Conservation (phyloP, 2,113 vertebrate genomes). For the Benitochromis conjunctus region DNA sequence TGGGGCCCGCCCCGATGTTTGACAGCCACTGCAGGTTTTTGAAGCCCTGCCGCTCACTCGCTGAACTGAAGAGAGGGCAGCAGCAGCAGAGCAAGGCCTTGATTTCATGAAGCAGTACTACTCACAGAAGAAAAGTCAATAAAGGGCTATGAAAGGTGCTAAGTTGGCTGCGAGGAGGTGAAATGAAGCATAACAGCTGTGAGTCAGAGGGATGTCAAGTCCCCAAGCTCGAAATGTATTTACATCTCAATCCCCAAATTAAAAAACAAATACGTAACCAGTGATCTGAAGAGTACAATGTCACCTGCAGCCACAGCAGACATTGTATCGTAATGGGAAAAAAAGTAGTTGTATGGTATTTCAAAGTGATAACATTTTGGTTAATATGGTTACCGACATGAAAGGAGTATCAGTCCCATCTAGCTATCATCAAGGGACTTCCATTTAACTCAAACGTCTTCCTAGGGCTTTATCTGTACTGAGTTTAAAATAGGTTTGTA, state of each 20-base stretch:
- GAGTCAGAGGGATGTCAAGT: not conserved
- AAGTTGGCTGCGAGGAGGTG: not conserved
- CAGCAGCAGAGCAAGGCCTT: not conserved
- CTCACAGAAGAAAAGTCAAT: not conserved
- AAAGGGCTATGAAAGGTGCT: not conserved
- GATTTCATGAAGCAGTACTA: not conserved
- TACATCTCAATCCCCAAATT: not conserved
- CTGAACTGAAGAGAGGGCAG: not conserved
- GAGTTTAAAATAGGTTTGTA: not conserved
- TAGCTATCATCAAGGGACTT: not conserved
- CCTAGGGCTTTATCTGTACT: not conserved
- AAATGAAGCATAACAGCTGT: not conserved
- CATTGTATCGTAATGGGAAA: not conserved
- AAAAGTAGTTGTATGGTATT: not conserved
- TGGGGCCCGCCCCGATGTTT: accelerated
- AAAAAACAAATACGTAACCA: not conserved
- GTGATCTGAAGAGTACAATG: accelerated
- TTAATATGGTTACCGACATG: not conserved
- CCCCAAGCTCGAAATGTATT: not conserved
- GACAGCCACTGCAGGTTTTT: not conserved
- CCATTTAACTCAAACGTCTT: not conserved
- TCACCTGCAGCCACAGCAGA: not conserved
- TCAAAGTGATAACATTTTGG: not conserved
- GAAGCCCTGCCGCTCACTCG: not conserved
- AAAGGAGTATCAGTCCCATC: not conserved